Conservation (phyloP, 2,888 invertebrate species). For the Cyrtodaria siliqua region DNA sequence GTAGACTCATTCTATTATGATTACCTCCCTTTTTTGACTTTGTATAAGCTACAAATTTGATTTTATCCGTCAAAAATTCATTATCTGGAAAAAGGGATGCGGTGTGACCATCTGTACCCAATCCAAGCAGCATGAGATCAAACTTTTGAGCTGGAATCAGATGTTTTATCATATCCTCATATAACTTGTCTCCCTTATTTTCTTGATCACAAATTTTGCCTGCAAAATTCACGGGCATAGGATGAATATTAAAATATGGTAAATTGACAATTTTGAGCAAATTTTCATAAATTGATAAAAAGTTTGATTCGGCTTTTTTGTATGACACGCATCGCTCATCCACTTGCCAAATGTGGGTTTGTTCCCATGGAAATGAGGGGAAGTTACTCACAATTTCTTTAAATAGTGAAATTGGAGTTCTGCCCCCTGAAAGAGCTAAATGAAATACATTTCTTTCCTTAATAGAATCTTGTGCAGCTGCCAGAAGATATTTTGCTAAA, state of each 20-base stretch:
- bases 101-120: slow-evolving; percentile 83
- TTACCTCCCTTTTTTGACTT: slow-evolving; percentile 51
- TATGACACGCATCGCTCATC: slow-evolving; percentile 84
- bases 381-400: slow-evolving; percentile 66
- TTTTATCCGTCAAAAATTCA: slow-evolving; percentile 50
- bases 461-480: slow-evolving; percentile 56
- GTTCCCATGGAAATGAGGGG: slow-evolving; percentile 79
- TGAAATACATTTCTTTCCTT: slow-evolving; percentile 75
- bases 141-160: slow-evolving; percentile 63
- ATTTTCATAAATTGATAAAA: slow-evolving; percentile 74
- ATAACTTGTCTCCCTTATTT: slow-evolving; percentile 69
- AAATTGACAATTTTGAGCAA: slow-evolving; percentile 75
- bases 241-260: slow-evolving; percentile 82
- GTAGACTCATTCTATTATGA: slow-evolving; percentile 79
- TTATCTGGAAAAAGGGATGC: slow-evolving; percentile 83
- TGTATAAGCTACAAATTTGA: slow-evolving; percentile 69
- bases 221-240: slow-evolving; percentile 79
- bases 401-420: slow-evolving; percentile 74
- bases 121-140: slow-evolving; percentile 81
- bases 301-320: slow-evolving; percentile 78
- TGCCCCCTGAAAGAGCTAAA: slow-evolving; percentile 83
- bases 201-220: slow-evolving; percentile 71
- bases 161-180: slow-evolving; percentile 72
- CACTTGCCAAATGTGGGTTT: slow-evolving; percentile 83
- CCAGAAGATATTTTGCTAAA: slow-evolving; percentile 68